Evolutionary conservation across 2,888 invertebrate genomes (phyloP).

Genomic region (Polylopha cassiicola): DNA sequence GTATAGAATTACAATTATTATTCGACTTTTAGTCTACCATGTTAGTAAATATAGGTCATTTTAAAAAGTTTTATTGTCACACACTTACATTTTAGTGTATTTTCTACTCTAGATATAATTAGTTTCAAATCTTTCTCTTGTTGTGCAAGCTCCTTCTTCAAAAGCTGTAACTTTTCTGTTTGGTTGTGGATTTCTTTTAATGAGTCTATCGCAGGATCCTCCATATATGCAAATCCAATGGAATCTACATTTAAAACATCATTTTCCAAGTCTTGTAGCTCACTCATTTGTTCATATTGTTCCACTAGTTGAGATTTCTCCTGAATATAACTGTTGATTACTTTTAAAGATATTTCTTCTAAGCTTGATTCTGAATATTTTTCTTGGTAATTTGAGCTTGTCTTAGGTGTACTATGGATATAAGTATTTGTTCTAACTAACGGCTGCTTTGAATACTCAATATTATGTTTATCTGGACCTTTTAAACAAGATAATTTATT

Average conservation of each 20-base stretch:
- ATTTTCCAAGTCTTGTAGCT: conserved; percentile 75
- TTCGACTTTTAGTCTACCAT: not conserved
- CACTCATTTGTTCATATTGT: conserved; percentile 82
- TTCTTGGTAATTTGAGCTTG: conserved; percentile 75
- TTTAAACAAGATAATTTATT: conserved; percentile 79
- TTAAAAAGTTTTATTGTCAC: not conserved
- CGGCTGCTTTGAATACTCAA: conserved; percentile 48
- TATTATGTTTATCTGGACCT: conserved; percentile 42
- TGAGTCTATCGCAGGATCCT: conserved; percentile 78
- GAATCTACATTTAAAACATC: conserved; percentile 77
- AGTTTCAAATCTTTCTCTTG: conserved; percentile 80
- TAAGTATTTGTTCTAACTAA: conserved; percentile 78
- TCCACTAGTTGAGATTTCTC: conserved; percentile 83
- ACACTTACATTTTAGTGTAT: conserved; percentile 47
- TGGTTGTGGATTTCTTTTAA: conserved; percentile 81
- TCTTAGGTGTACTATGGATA: conserved; percentile 81
- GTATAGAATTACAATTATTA: not conserved
- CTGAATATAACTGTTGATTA: conserved; percentile 82
- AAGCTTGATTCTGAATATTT: conserved; percentile 79
- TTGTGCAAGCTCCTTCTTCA: conserved; percentile 78
- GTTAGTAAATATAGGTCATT: not conserved
- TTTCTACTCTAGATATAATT: conserved; percentile 56
- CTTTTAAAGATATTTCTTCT: conserved; percentile 86
- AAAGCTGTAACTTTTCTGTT: conserved; percentile 78
- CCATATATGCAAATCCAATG: conserved; percentile 79